Evolutionary conservation across 2,888 invertebrate species (phyloP), one percentile per base, ranked within the genome.

Genomic region (Plebejus argus): DNA sequence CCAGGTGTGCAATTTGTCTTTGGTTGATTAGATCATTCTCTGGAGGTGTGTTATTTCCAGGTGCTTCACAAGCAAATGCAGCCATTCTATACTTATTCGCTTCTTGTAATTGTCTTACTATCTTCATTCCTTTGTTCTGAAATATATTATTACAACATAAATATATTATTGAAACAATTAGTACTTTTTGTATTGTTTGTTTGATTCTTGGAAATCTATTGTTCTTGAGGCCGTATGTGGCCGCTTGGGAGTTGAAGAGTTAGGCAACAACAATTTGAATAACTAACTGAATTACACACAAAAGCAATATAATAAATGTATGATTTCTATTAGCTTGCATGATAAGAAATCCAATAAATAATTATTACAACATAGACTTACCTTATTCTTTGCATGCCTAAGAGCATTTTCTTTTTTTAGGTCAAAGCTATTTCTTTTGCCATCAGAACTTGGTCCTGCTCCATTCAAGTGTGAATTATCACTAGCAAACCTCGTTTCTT

Each of bases 71-170:
- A 72, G 94, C 92, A 88, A 94, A 94, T 80, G 94, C 94, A 78
- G 94, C 94, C 94, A 94, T 94, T 81, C 93, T 89, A 81, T 92
- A 94, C 86, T 90, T 92, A 83, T 93, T 93, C 76, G 93, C 92
- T 86, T 94, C 94, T 85, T 94, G 93, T 79, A 94, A 83, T 80
- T 94, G 94, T 77, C 93, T 86, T 39, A 94, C 91, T 81, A 94
- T 92, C 85, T 93, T 94, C 86, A 91, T 85, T 61, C 91, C 92
- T 82, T 91, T 93, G 84, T 93, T 93, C 94, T 94, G 90, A 78
- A 91, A 92, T 72, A 75, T 35, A 75, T 77, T 1, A 58, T 58
- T 20, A 53, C 5, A 18, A 53, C 18, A 8, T 39, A 45, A 10
- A 45, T 28, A 28, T 28, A 28, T 28, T 28, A 45, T 45, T 45